Evolutionary conservation across 2,888 invertebrate genomes (phyloP), one percentile per base, ranked within the genome.

Genomic region (Romanomermis culicivorax): DNA sequence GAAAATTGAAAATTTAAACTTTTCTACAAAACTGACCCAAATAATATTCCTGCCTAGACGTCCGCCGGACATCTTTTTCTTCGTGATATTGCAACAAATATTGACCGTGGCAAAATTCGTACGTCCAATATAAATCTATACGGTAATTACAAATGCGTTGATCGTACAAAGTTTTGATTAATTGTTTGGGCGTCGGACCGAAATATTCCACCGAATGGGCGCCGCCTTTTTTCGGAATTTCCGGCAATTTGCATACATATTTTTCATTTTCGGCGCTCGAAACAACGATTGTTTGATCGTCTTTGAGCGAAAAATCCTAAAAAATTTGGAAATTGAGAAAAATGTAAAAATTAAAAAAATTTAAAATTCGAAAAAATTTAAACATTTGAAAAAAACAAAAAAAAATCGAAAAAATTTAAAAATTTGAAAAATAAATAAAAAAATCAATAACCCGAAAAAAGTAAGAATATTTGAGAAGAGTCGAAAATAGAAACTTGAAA

Each of bases 51-150:
- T 60, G 60, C n/a, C 47, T 11, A 11, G 47, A 17, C 7, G 47
- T 7, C 23, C 23, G 47, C 7, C 47, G 11, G 11, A 62, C 53
- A 17, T 56, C 51, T 61, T 86, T 78, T 64, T 88, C 87, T 68
- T 95, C 93, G 69, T 97, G 93, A 69, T 85, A 97, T 69, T 97
- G 95, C 27, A 85, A 77, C 2, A 95, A 79, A 69, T 82, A 83
- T 62, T 79, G 77, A 0, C 91, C 91, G 71, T 93, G 93, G 64
- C 93, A 93, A 29, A 93, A 78, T 71, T 93, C 89, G 69, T 93
- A 93, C 0, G 86, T 86, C 93, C 93, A 93, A 67, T 88, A 93
- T 53, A 56, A 45, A 45, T 58, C 58, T 4, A 58, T 57, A 1
- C 85, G 77, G 65, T 83, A 86, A 0, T 86, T 85, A 66, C 89